Evolutionary conservation across 2,888 invertebrate genomes (phyloP), one percentile per base, ranked within the genome.

Genomic region (Neocrepidodera transversa): DNA sequence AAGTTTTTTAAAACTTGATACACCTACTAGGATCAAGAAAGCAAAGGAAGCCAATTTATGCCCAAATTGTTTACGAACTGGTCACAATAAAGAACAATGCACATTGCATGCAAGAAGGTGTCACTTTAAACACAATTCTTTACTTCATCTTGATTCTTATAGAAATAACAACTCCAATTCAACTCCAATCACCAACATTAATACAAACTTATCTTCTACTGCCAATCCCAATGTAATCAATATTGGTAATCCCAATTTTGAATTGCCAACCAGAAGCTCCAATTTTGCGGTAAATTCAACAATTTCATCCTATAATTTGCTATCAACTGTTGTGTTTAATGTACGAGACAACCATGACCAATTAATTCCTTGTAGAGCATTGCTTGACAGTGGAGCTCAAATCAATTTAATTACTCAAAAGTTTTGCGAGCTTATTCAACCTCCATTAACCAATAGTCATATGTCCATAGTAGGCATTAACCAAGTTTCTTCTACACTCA

Each of bases 371-470:
- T 35, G n/a, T 18, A 13, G 54, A 32, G 45, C 45, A 43, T 11
- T 43, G 14, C 28, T 43, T 14, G 42, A 52, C 17, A 30, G 26
- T 17, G 52, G 42, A 6, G 18, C 42, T 14, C 54, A 54, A 35
- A 20, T 30, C 18, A 45, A 45, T 47, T 47, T 54, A 10, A 20
- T 54, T n/a, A 54, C 54, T 20, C 20, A 54, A 18, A 18, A 35
- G 11, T 45, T 54, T 18, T 45, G 54, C 35, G 13, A 20, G 11
- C 36, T 45, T n/a, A 10, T 45, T 36, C 58, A 48, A n/a, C 13
- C n/a, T 14, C 38, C 38, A 5, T 38, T 38, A 38, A 10, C 16
- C 6, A 38, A 38, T 1, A 7, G 14, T 16, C 13, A 16, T 5
- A 38, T 38, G 4, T 16, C 38, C 10, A 38, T 38, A 8, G 16